Base-by-base conservation (phyloP, 2,888 invertebrate genomes). In the Caenorhabditis afra region DNA sequence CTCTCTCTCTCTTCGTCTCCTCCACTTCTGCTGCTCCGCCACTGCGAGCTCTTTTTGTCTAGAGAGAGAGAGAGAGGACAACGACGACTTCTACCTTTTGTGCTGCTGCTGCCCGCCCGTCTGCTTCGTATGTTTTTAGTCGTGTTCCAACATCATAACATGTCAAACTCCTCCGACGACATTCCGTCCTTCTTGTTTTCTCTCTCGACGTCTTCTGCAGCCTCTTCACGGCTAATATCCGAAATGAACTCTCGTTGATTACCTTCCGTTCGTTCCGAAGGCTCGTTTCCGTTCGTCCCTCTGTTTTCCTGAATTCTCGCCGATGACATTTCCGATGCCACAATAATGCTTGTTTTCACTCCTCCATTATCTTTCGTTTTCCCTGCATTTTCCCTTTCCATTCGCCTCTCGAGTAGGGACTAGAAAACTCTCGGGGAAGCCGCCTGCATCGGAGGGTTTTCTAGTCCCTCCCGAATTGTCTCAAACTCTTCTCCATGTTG, bases 41-140 rank as follows among this genome's bases (percentile, higher is more conserved):
- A 29, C 29, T 29, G 29, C 55, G 20, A 57, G 62, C 57, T 45
- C 37, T 62, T 71, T 71, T 71, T 55, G 61, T 55, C 53, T 53
- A 55, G 53, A 52, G 53, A 50, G 58, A 55, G 29, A 37, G 23
- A 23, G 45, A 67, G 59, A 35, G 53, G 35, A 53, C 41, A 22
- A 57, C 57, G 20, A 57, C 57, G 71, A 71, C 65, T 65, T 74
- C 73, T 74, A 65, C 65, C 73, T 74, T 65, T 73, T 64, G 62
- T 64, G 57, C 62, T 49, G 20, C 47, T 16, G n/a, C 23, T 57
- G 52, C 39, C 47, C 10, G 23, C 47, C 1, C 44, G 45, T 18
- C 61, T 59, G 45, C 39, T 59, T 29, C 29, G 29, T 53, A 44
- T 55, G 50, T 74, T 74, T 65, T 59, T 65, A 57, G 65, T 50